phyloP scores from a whole-genome alignment of 1,140 invertebrate species.

The Propsilocerus akamusi region DNA sequence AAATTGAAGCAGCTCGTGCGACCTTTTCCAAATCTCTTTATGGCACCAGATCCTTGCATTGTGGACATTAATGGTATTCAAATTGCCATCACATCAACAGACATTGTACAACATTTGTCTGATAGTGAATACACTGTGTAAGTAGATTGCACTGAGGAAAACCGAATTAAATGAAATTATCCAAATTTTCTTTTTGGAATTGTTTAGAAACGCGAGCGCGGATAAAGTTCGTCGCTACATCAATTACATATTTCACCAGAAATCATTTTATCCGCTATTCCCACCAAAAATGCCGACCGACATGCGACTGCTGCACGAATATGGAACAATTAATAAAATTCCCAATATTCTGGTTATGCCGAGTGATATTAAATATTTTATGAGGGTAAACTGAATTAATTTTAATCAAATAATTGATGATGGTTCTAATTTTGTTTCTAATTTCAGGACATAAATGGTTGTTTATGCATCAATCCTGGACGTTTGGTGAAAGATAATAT shows the following conservation, averaged over 20 bases:
- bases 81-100: slow-evolving; percentile 61
- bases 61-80: slow-evolving; percentile 56
- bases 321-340: slow-evolving; percentile 40
- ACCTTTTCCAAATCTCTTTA: slow-evolving; percentile 35
- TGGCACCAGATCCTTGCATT: slow-evolving; percentile 61
- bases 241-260: slow-evolving; percentile 55
- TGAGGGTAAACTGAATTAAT: slow-evolving; percentile 35
- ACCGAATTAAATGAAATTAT: background rate
- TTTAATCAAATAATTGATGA: background rate
- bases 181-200: slow-evolving; percentile 3
- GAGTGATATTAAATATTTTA: slow-evolving; percentile 65
- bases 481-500: slow-evolving; percentile 48
- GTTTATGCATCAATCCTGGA: slow-evolving; percentile 71
- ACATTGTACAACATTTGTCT: slow-evolving; percentile 61
- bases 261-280: slow-evolving; percentile 64
- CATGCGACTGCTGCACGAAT: slow-evolving; percentile 42
- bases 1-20: slow-evolving; percentile 21
- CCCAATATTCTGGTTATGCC: slow-evolving; percentile 73
- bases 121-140: slow-evolving; percentile 58
- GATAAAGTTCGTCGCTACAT: slow-evolving; percentile 53
- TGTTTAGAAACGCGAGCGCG: slow-evolving; percentile 15
- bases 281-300: slow-evolving; percentile 52
- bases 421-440: slow-evolving; percentile 5
- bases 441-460: slow-evolving; percentile 48
- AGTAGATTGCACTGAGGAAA: slow-evolving; percentile 20